Conservation (phyloP, 1,140 invertebrate species). For the Pinna nobilis region DNA sequence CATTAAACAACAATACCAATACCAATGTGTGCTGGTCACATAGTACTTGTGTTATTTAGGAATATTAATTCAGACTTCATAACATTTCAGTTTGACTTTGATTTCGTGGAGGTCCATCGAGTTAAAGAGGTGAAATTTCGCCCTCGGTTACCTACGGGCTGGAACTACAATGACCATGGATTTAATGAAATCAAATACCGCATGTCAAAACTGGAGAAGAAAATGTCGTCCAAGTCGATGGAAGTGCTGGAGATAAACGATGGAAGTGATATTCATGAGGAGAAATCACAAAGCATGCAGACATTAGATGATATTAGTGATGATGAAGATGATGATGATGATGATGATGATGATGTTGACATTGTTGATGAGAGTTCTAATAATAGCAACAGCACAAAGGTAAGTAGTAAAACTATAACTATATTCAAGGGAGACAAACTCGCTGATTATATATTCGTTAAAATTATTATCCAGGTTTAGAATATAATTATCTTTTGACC, state of each 20-base stretch:
- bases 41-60: not conserved
- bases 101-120: slow-evolving; percentile 64
- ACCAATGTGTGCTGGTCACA: no score
- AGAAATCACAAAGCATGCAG: not conserved
- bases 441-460: not conserved
- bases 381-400: not conserved
- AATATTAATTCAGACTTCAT: not conserved
- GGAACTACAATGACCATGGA: slow-evolving; percentile 63
- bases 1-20: no score
- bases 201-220: slow-evolving; percentile 44
- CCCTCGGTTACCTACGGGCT: slow-evolving; percentile 58
- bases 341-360: slow-evolving; percentile 43
- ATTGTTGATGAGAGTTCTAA: not conserved
- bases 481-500: no score
- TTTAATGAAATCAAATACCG: slow-evolving; percentile 68
- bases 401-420: not conserved
- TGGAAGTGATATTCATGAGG: slow-evolving; percentile 12
- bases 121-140: slow-evolving; percentile 68
- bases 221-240: slow-evolving; percentile 21
- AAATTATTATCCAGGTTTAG: no score
- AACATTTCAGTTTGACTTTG: slow-evolving; percentile 66
- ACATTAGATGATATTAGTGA: slow-evolving; percentile 41
- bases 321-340: slow-evolving; percentile 44
- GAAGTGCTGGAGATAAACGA: slow-evolving; percentile 44
- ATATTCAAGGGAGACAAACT: not conserved